Percentiles rank a stretch among this genome's conserved stretches.
Conservation (phyloP, 1,140 invertebrate species). For the Pseudomyrmex gracilis region DNA sequence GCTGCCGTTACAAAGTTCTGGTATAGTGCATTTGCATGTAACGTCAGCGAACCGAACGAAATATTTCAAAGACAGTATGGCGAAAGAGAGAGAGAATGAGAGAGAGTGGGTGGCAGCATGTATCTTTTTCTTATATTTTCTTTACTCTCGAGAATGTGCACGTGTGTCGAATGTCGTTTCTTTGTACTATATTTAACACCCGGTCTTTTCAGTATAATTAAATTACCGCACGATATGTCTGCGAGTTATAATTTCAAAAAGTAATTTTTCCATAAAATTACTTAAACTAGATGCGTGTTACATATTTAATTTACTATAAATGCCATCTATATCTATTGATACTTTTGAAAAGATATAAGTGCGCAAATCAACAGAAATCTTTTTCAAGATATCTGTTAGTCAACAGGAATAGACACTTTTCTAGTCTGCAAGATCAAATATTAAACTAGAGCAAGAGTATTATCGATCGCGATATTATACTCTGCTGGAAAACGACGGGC, state of each 20-base stretch:
- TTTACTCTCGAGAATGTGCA: constrained; percentile 5
- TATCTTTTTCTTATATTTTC: constrained; percentile 46
- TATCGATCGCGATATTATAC: constrained; percentile 53
- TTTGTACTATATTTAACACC: constrained; percentile 27
- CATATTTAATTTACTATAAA: not conserved
- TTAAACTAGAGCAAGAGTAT: constrained; percentile 18
- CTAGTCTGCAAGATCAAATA: no score
- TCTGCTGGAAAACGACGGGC: constrained; percentile 34
- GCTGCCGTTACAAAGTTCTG: constrained; percentile 33
- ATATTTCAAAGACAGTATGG: constrained; percentile 61
- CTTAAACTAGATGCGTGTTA: not conserved
- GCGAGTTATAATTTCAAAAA: not conserved
- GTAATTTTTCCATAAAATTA: no score
- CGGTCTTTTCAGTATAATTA: not conserved
- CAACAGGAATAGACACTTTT: no score
- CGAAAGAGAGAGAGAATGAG: constrained; percentile 24
- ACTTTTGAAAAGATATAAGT: not conserved
- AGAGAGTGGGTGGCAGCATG: not conserved
- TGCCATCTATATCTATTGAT: not conserved
- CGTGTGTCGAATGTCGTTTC: not conserved
- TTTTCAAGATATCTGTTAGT: no score
- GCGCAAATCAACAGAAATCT: no score
- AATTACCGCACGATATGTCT: constrained; percentile 17
- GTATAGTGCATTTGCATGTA: constrained; percentile 67
- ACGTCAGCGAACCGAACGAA: constrained; percentile 54